phyloP scores from a whole-genome alignment of 2,888 invertebrate species.

The Dusona sp. region DNA sequence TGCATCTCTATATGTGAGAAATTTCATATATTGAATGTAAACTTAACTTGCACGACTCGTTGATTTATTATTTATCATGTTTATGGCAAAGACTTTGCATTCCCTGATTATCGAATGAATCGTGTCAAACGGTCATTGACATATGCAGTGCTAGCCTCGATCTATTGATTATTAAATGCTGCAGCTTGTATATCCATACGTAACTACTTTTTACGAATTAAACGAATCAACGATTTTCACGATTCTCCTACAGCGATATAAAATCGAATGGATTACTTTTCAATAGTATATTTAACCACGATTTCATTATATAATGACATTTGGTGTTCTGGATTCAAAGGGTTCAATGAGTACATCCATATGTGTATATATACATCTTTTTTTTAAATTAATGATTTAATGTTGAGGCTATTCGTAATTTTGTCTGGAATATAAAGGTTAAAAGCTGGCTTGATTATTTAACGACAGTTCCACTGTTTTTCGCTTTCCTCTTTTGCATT shows the following conservation, averaged over 20 bases:
- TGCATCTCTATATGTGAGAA: not conserved
- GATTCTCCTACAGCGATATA: not conserved
- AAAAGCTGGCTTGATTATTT: conserved; percentile 21
- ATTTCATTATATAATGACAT: conserved; percentile 6
- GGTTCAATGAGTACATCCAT: not conserved
- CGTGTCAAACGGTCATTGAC: conserved; percentile 5
- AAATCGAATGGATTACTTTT: conserved; percentile 18
- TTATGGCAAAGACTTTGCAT: not conserved
- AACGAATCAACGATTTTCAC: conserved; percentile 1
- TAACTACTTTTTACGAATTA: conserved; percentile 1
- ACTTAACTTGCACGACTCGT: not conserved
- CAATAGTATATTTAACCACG: not conserved
- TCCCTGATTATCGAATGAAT: not conserved
- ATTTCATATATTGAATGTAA: not conserved
- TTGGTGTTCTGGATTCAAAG: not conserved
- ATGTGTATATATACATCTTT: not conserved
- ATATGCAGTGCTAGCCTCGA: not conserved
- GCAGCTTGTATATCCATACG: not conserved
- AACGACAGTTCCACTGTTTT: conserved; percentile 11
- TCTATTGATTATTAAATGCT: not conserved
- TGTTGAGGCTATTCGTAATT: not conserved
- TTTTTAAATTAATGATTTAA: not conserved
- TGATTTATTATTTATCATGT: not conserved
- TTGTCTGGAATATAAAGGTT: not conserved
- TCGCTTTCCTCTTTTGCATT: not conserved